Base-by-base conservation (phyloP, 2,888 invertebrate genomes). In the Heliconius hortense region DNA sequence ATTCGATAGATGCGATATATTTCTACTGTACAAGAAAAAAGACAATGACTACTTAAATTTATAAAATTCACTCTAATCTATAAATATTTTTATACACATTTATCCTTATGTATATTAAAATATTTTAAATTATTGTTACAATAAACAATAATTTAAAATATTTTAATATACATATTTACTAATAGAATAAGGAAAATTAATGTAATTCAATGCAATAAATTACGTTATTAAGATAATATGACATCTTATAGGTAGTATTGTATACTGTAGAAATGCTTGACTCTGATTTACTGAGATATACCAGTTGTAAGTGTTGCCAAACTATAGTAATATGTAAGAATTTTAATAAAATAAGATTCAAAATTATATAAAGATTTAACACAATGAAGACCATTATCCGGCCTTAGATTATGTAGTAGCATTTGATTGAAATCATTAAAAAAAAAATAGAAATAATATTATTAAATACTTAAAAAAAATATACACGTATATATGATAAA, bases 61-160 rank as follows among this genome's bases (percentile, higher is more conserved):
- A 53, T 21, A 28, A 28, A 68, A 68, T 4, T 68, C 67, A 48
- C 28, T 26, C 26, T 21, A 11, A 28, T 18, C 28, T 28, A 28
- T 24, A 53, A 53, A 68, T 68, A 68, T 68, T 53, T 67, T 68
- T 53, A 68, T 68, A 68, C 13, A 28, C 68, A 68, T 68, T 53
- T 68, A 53, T 31, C 35, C 1, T n/a, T n/a, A n/a, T n/a, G n/a
- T n/a, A n/a, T n/a, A n/a, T n/a, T n/a, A n/a, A n/a, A n/a, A n/a
- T n/a, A n/a, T n/a, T n/a, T n/a, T n/a, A n/a, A n/a, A n/a, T n/a
- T n/a, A n/a, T n/a, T n/a, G n/a, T n/a, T n/a, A n/a, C n/a, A n/a
- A n/a, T n/a, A n/a, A 35, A 68, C 31, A 35, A 53, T 31, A 31
- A 53, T 26, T 48, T 5, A 18, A 28, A 28, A 53, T 68, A 28